Evolutionary conservation across 1,140 invertebrate species (phyloP).

Genomic region (Bombus pyrosoma): DNA sequence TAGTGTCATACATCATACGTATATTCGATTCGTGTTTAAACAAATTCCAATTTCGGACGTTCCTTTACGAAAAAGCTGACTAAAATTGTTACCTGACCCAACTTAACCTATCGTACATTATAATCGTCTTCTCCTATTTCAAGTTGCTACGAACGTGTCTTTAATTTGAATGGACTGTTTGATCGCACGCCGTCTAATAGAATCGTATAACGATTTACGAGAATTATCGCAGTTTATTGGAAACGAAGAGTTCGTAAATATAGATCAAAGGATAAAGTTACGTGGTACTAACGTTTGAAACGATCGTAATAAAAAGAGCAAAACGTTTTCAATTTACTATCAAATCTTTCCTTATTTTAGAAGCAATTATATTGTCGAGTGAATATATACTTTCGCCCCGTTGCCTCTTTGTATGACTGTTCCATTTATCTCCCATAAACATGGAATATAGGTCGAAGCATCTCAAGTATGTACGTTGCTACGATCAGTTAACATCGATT

Average conservation of each 20-base stretch:
- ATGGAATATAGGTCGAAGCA: constrained; percentile 11
- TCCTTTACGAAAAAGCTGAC: too few relatives aligned
- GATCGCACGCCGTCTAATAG: neutral
- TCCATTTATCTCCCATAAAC: constrained; percentile 9
- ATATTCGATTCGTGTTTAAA: too few relatives aligned
- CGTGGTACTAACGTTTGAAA: neutral
- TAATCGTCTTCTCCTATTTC: neutral
- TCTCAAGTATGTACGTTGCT: constrained; percentile 50
- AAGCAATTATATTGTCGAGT: neutral
- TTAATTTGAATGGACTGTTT: neutral
- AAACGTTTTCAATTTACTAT: neutral
- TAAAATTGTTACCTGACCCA: neutral
- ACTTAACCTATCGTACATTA: neutral
- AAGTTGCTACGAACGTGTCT: neutral
- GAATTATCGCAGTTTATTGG: neutral
- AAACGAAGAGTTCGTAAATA: neutral
- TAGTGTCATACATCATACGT: neutral
- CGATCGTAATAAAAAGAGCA: neutral
- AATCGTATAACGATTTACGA: neutral
- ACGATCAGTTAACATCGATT: constrained; percentile 67
- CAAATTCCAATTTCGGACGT: too few relatives aligned
- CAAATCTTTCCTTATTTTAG: neutral
- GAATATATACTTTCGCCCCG: constrained; percentile 3
- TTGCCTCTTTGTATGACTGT: neutral
- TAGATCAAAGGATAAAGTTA: neutral